Percentiles rank a stretch among this genome's conserved stretches.
These are phyloP conservation scores for Apis cerana DNA, from an alignment of 1,140 invertebrate species.

Conservation along the genomic window DNA sequence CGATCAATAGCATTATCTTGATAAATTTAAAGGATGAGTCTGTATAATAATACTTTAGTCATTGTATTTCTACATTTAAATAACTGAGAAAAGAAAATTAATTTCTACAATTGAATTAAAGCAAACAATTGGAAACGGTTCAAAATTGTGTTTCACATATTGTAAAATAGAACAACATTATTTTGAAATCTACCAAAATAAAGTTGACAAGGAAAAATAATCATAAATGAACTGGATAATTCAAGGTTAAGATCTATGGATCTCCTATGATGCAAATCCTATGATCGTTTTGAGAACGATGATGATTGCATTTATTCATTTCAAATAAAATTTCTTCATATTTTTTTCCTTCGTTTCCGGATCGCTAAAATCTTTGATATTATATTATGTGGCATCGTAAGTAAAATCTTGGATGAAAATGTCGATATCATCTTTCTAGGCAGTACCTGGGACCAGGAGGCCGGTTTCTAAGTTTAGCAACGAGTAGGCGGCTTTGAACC, in stretches of 20 bases:
- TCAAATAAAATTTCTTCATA: not conserved
- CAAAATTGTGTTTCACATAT: not conserved
- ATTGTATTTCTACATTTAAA: not conserved
- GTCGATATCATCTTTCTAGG: slow-evolving; percentile 74
- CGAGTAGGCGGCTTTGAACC: slow-evolving; percentile 75
- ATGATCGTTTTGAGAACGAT: too few species aligned
- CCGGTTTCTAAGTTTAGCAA: slow-evolving; percentile 78
- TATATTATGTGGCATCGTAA: slow-evolving; percentile 4
- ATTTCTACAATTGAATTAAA: not conserved
- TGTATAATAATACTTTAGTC: too few species aligned
- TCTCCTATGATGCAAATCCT: not conserved
- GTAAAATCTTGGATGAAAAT: slow-evolving; percentile 68
- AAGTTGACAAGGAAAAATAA: not conserved
- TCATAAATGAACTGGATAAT: not conserved
- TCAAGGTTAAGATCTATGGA: not conserved
- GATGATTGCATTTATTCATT: not conserved
- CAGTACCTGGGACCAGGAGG: slow-evolving; percentile 73
- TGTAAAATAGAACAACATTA: not conserved
- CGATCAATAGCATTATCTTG: not conserved
- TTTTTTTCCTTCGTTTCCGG: not conserved
- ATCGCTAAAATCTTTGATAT: not conserved
- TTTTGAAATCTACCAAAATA: not conserved
- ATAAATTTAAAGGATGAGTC: not conserved
- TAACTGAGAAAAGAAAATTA: not conserved
- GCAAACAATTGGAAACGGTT: not conserved